phyloP scores from a whole-genome alignment of 2,888 invertebrate species.

The Spodoptera exigua region DNA sequence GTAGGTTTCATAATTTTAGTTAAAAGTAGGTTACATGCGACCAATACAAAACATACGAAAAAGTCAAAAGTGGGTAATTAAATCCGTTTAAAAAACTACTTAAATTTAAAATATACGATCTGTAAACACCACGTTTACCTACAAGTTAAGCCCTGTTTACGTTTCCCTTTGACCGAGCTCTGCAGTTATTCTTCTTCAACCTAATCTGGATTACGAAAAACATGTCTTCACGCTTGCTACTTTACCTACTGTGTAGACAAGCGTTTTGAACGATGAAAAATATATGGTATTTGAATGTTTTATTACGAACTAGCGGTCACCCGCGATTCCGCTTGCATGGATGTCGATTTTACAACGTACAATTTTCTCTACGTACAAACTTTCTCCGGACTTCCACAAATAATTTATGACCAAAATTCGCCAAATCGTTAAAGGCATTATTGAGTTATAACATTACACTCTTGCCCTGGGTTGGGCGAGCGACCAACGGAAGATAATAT shows the following conservation, averaged over 20 bases:
- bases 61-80: conserved; percentile 39
- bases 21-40: not conserved
- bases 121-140: conserved; percentile 50
- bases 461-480: too few relatives aligned
- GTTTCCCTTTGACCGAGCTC: conserved; percentile 69
- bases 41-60: conserved; percentile 4
- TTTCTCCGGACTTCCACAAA: too few relatives aligned
- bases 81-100: conserved; percentile 29
- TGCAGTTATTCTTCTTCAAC: conserved; percentile 73
- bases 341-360: too few relatives aligned
- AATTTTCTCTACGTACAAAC: too few relatives aligned
- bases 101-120: conserved; percentile 51
- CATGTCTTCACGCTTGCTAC: conserved; percentile 62
- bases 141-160: conserved; percentile 62
- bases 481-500: too few relatives aligned
- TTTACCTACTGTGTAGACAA: conserved; percentile 45
- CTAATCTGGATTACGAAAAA: conserved; percentile 77
- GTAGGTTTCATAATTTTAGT: too few relatives aligned
- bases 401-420: too few relatives aligned
- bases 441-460: too few relatives aligned
- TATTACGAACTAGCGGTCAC: too few relatives aligned
- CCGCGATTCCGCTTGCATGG: too few relatives aligned
- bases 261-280: conserved; percentile 19
- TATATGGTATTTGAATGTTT: conserved; percentile 2
- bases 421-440: too few relatives aligned